Base-by-base conservation (phyloP, 2,888 invertebrate genomes). In the Drosophila aldrichi region DNA sequence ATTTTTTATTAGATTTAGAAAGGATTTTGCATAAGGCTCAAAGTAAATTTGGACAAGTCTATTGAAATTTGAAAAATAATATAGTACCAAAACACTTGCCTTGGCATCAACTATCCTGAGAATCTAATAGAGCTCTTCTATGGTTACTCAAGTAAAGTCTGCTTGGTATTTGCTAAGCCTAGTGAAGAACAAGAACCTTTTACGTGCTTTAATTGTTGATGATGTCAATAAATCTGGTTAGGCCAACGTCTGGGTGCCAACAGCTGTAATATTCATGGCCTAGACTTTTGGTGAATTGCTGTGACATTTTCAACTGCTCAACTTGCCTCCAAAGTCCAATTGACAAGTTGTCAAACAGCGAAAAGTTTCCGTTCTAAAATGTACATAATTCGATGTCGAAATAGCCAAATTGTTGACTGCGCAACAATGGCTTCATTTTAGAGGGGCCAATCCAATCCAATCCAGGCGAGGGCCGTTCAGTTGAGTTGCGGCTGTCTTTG, bases 311-410 rank as follows among this genome's bases (percentile, higher is more conserved):
- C 10, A 22, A 55, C 36, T 46, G 41, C 38, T 29, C 56, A 65
- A 74, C 49, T 51, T 32, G 49, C 46, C 66, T 55, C 16, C 44
- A 52, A 65, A 74, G 54, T 58, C 63, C 43, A 51, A 51, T 49
- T 41, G 79, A 79, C 77, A 77, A 66, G 77, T 77, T 77, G 79
- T 77, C 77, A 79, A 79, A 70, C 62, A 78, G 64, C 43, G 51
- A 38, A 61, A 73, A 73, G 61, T 76, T 77, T 38, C 60, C 60
- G 25, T 48, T 82, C 49, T 68, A 54, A 70, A 73, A 85, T 88
- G 82, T 79, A 82, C 85, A 82, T 88, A 82, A 88, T 88, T 88
- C 66, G 43, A 72, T 70, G 74, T 70, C 56, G 56, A 81, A 81
- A 77, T 84, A 77, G 72, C 77, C 55, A 66, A 84, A 87, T 81